Evolutionary conservation across 2,888 invertebrate species (phyloP).

Genomic region (Tiphia femorata): DNA sequence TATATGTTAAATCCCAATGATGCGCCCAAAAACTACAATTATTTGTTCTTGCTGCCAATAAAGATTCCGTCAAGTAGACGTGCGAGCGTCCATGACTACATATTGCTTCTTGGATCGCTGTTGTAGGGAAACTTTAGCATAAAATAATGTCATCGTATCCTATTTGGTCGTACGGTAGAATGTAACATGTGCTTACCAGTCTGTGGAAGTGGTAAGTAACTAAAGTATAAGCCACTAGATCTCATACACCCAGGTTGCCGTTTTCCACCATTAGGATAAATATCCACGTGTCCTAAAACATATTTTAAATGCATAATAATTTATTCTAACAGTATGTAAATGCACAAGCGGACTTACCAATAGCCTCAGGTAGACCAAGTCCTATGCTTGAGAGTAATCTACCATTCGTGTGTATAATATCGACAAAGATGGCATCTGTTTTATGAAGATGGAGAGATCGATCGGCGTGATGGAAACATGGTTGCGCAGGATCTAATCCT

Average conservation of each 20-base stretch:
- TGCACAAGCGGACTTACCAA: no score
- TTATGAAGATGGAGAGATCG: conserved; percentile 71
- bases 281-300: conserved; percentile 74
- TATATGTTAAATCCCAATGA: conserved; percentile 72
- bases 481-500: conserved; percentile 77
- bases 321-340: no score
- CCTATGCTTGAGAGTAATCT: conserved; percentile 71
- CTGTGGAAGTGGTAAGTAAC: conserved; percentile 63
- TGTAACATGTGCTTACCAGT: conserved; percentile 66
- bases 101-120: conserved; percentile 72
- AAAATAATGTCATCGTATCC: neutral
- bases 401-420: conserved; percentile 77
- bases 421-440: conserved; percentile 74
- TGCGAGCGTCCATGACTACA: conserved; percentile 77
- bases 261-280: conserved; percentile 79
- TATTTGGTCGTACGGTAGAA: no score
- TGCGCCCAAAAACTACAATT: conserved; percentile 73
- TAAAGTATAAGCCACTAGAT: conserved; percentile 54
- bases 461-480: conserved; percentile 72
- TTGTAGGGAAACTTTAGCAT: conserved; percentile 16
- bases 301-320: neutral
- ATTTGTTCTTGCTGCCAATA: conserved; percentile 61
- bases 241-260: conserved; percentile 76
- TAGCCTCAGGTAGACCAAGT: conserved; percentile 73
- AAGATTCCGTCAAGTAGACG: conserved; percentile 73